A percentile compares a stretch with the other conserved stretches of the same genome.
Evolutionary conservation across 1,140 invertebrate genomes (phyloP).

Genomic region (Antheraea pernyi): DNA sequence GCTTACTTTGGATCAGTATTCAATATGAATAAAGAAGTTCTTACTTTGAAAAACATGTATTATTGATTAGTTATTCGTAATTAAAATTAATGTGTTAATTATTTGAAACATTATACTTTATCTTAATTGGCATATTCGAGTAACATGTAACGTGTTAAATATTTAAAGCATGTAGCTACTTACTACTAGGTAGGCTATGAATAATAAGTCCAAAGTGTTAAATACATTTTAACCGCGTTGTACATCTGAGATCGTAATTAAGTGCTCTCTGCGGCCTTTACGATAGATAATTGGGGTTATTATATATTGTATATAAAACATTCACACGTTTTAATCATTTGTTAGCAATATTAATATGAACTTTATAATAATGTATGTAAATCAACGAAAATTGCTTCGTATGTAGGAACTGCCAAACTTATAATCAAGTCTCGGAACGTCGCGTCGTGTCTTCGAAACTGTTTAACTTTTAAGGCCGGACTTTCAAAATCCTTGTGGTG

Average conservation of each 20-base stretch:
- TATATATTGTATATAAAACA: not conserved
- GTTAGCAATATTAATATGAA: not conserved
- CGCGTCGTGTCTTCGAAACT: too few relatives aligned
- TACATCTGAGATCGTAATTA: not conserved
- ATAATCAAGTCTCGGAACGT: not conserved
- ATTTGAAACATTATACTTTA: not conserved
- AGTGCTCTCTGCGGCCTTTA: not conserved
- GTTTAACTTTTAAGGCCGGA: not conserved
- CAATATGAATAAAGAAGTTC: too few relatives aligned
- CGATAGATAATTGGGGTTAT: not conserved
- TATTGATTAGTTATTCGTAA: too few relatives aligned
- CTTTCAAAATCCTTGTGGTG: constrained; percentile 16
- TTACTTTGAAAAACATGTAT: too few relatives aligned
- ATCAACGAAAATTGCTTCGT: not conserved
- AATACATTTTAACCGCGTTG: not conserved
- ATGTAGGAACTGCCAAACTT: not conserved
- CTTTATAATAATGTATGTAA: not conserved
- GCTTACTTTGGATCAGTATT: too few relatives aligned
- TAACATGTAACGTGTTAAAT: not conserved
- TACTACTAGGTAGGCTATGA: too few relatives aligned
- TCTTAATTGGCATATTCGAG: not conserved
- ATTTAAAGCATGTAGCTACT: not conserved
- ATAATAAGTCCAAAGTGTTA: not conserved
- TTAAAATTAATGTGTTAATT: too few relatives aligned
- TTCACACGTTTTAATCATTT: not conserved